Evolutionary conservation across 2,797 vertebrate genomes (phyloP), one percentile per base, ranked within the genome.

Genomic region (Jordanella pulchra): DNA sequence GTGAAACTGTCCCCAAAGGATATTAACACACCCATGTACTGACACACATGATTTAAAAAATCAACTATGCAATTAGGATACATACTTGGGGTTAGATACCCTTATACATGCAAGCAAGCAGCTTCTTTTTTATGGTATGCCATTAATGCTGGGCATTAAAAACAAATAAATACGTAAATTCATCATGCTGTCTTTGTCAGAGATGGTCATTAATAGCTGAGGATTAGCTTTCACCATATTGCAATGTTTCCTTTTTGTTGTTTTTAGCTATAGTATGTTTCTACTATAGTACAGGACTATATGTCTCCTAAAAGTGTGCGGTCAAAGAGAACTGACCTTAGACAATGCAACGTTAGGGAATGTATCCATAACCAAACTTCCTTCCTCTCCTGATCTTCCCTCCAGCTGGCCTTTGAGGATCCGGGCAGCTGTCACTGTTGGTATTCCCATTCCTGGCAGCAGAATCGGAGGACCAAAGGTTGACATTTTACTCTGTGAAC

Each of bases 321-420:
- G 10, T 75, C 51, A 51, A 60, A 75, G 63, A 61, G 44, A 25
- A 1, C 77, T 30, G 69, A 95, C 95, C 94, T 96, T 96, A 23
- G 95, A 96, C 21, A 95, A 86, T 2, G 94, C 95, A 55, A 95
- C 61, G 77, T 95, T 15, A 35, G 94, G 93, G 69, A 95, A 96
- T 3, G 86, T 94, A 72, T 96, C 95, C 95, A 95, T 96, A 68
- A 90, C 80, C 68, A 96, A 83, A 53, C 86, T 87, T 10, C 73
- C 89, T 71, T 95, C 95, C 84, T 96, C 95, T 44, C 95, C 95
- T 3, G 78, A 83, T 23, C 77, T n/a, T 13, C 80, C 83, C 0
- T 72, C 75, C 68, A 93, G 4, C 80, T 96, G 95, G 4, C 95
- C 95, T 88, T 95, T 95, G 48, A 95, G 89, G 77, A 95, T 95